Percentiles rank a stretch among this genome's conserved stretches.
Conservation (phyloP, 2,797 vertebrate genomes). For the Buphagus erythrorhynchus region DNA sequence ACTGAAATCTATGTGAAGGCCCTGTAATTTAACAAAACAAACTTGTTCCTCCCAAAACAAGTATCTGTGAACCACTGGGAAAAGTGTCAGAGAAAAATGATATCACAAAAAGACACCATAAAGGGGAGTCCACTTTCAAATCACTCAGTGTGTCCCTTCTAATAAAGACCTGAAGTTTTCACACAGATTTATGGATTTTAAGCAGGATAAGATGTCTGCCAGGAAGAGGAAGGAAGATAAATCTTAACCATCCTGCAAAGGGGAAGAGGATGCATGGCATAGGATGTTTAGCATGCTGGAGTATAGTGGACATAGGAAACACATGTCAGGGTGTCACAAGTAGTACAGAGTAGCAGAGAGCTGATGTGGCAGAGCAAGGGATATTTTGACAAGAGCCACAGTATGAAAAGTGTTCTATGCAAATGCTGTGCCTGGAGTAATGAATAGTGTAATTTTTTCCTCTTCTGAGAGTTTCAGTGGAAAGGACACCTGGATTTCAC, state of each 20-base stretch:
- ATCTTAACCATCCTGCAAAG: neutral
- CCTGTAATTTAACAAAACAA: neutral
- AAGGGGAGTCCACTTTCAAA: neutral
- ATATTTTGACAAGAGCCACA: conserved; percentile 21
- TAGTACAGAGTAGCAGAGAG: neutral
- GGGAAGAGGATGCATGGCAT: neutral
- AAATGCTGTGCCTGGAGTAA: conserved; percentile 47
- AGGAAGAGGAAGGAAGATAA: neutral
- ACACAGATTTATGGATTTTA: neutral
- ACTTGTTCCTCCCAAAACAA: neutral
- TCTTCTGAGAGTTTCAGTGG: conserved; percentile 42
- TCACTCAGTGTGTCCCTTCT: neutral
- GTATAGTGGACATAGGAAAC: neutral
- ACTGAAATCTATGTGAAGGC: neutral
- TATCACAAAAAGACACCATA: neutral
- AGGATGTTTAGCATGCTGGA: neutral
- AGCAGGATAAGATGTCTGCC: neutral
- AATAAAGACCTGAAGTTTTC: neutral
- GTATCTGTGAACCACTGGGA: neutral
- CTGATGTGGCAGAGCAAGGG: neutral
- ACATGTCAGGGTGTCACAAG: neutral
- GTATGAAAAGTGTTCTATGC: conserved; percentile 1
- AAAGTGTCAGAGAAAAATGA: neutral
- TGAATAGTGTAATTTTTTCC: conserved; percentile 44
- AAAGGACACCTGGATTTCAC: conserved; percentile 60